Base-by-base conservation (phyloP, 1,140 invertebrate genomes). In the Linepithema humile region DNA sequence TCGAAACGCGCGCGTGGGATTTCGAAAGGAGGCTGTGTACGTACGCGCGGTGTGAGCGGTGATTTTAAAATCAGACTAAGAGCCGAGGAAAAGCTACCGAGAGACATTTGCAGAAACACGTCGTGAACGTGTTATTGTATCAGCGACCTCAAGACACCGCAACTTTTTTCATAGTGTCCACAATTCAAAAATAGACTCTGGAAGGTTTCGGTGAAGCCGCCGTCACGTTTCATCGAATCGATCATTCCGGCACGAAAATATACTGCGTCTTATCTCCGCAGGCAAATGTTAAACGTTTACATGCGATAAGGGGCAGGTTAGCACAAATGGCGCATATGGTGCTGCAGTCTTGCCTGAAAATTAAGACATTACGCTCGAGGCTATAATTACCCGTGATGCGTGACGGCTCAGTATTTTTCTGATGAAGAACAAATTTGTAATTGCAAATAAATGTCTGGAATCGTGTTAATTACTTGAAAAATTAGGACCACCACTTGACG, bases 231-330 rank as follows among this genome's bases (percentile, higher is more conserved):
- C 86, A 73, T 15, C 32, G 62, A 86, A 48, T 38, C 10, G 59
- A 38, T 40, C 48, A 29, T 10, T 20, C 6, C 6, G 60, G 29
- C 38, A 43, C 70, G 29, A 74, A 74, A 83, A 75, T 64, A 80
- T 50, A 55, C 3, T 20, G 7, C 23, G 2, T 1, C 82, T 88
- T 88, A 88, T 88, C 86, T 45, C 2, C 0, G 6, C 29, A 7
- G n/a, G 26, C 82, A 84, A 88, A 57, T 88, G 85, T 87, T 80
- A 67, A 78, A 77, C 82, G 62, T 88, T 84, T 84, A 87, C 80
- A 60, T 20, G 67, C 86, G 86, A 88, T 88, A 88, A 88, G 72
- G 45, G 62, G 2, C 72, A 57, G 53, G 64, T 88, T 72, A 83
- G 64, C 86, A 85, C 83, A 85, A 84, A 87, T 88, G 87, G 40